A percentile compares a stretch with the other conserved stretches of the same genome.
Evolutionary conservation across 2,113 vertebrate species (phyloP).

Genomic region (Nycticryphes semicollaris): DNA sequence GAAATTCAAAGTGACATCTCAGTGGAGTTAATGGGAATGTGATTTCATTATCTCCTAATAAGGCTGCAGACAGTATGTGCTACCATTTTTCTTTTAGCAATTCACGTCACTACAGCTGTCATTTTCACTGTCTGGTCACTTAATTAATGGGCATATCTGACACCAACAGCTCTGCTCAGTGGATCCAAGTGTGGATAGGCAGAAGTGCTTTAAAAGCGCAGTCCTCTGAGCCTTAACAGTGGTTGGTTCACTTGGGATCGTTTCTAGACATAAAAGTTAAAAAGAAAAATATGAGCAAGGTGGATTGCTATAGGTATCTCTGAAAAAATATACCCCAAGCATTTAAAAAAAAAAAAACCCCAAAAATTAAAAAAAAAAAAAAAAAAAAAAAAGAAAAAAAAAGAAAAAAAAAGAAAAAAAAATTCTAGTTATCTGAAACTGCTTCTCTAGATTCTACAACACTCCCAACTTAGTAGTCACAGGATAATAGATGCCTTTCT

Average conservation of each 20-base stretch:
- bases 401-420: background rate
- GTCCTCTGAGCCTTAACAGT: background rate
- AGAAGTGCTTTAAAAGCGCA: background rate
- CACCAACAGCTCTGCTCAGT: slow-evolving; percentile 16
- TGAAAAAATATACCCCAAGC: background rate
- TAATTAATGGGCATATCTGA: slow-evolving; percentile 20
- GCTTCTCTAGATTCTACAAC: background rate
- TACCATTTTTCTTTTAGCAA: slow-evolving; percentile 48
- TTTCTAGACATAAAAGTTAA: background rate
- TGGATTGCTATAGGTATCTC: background rate
- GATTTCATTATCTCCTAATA: slow-evolving; percentile 54
- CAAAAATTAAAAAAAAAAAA: background rate
- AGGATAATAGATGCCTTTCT: background rate
- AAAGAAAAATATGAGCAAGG: background rate
- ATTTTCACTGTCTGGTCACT: slow-evolving; percentile 24
- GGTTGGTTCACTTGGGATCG: background rate
- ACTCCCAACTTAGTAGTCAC: background rate
- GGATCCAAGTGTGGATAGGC: background rate
- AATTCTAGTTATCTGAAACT: background rate
- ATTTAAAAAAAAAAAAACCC: background rate
- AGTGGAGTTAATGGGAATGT: slow-evolving; percentile 30
- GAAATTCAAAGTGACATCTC: slow-evolving; percentile 58
- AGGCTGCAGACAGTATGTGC: slow-evolving; percentile 33
- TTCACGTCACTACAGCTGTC: slow-evolving; percentile 50
- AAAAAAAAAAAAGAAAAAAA: background rate